phyloP scores from a whole-genome alignment of 2,888 invertebrate genomes.

The Euproctis similis region DNA sequence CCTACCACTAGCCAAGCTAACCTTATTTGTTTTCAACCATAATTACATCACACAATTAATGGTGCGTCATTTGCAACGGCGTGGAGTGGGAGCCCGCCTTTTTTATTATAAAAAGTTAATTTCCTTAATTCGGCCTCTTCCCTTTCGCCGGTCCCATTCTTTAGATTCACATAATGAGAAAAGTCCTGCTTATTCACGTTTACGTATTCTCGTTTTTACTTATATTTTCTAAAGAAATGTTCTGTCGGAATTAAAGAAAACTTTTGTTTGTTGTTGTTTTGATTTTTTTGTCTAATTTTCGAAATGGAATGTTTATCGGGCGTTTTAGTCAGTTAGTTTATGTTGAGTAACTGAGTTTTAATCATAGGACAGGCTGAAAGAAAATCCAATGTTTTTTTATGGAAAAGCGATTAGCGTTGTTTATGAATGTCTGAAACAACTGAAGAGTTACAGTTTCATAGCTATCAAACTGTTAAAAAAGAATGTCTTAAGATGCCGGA shows the following conservation, averaged over 20 bases:
- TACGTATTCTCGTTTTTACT: slow-evolving; percentile 36
- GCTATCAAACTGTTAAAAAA: no score
- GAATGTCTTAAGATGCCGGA: no score
- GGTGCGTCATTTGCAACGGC: slow-evolving; percentile 59
- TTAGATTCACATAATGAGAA: slow-evolving; percentile 46
- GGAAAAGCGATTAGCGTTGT: no score
- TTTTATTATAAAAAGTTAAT: slow-evolving; percentile 66
- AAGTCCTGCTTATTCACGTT: slow-evolving; percentile 40
- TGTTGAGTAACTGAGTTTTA: no score
- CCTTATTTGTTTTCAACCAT: slow-evolving; percentile 41
- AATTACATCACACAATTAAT: slow-evolving; percentile 63
- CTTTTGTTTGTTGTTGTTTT: slow-evolving; percentile 15
- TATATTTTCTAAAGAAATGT: slow-evolving; percentile 32
- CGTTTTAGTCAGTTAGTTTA: no score
- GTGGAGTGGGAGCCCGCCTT: slow-evolving; percentile 36
- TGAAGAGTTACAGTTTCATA: no score
- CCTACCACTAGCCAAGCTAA: slow-evolving; percentile 18
- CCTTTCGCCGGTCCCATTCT: slow-evolving; percentile 45
- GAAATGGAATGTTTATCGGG: background rate
- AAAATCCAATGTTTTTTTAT: no score
- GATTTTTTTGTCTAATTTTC: slow-evolving; percentile 10
- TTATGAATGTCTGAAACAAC: no score
- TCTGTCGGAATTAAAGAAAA: slow-evolving; percentile 20
- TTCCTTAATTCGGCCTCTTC: slow-evolving; percentile 62
- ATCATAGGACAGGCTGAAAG: no score